Evolutionary conservation across 2,113 vertebrate genomes (phyloP).

Genomic region (Ciconia boyciana): DNA sequence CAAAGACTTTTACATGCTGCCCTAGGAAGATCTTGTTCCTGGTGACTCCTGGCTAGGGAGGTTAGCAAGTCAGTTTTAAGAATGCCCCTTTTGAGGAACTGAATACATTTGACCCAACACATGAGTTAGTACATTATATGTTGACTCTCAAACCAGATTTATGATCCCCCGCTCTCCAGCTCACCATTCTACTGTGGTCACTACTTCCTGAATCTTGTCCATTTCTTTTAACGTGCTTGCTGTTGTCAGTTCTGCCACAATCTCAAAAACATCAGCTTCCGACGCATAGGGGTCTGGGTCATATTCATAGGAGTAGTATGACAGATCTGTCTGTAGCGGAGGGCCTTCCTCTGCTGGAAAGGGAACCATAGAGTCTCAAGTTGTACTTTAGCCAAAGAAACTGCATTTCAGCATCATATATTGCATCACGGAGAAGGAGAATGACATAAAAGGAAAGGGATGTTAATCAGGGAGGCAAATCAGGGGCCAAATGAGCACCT

Average conservation of each 20-base stretch:
- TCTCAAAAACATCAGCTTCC: conserved; percentile 63
- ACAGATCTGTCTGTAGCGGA: conserved; percentile 77
- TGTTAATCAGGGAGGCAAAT: background rate
- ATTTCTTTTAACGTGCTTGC: background rate
- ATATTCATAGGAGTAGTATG: conserved; percentile 89
- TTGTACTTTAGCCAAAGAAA: background rate
- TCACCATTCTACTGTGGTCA: conserved; percentile 60
- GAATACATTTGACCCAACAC: background rate
- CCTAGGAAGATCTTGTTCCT: background rate
- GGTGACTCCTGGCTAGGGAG: background rate
- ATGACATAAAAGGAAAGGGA: background rate
- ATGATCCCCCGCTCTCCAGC: fast-evolving
- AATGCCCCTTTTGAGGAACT: fast-evolving
- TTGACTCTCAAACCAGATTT: background rate
- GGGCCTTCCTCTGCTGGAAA: conserved; percentile 77
- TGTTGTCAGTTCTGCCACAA: conserved; percentile 34
- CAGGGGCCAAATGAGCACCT: background rate
- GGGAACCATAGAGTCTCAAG: background rate
- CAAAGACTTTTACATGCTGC: background rate
- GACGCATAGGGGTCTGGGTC: conserved; percentile 77
- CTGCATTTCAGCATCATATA: background rate
- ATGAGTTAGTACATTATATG: fast-evolving
- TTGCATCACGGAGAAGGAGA: background rate
- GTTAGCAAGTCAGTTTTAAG: too few relatives aligned
- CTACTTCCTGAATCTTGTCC: background rate